Evolutionary conservation across 2,888 invertebrate genomes (phyloP), one percentile per base, ranked within the genome.

Genomic region (Conistra vaccinii): DNA sequence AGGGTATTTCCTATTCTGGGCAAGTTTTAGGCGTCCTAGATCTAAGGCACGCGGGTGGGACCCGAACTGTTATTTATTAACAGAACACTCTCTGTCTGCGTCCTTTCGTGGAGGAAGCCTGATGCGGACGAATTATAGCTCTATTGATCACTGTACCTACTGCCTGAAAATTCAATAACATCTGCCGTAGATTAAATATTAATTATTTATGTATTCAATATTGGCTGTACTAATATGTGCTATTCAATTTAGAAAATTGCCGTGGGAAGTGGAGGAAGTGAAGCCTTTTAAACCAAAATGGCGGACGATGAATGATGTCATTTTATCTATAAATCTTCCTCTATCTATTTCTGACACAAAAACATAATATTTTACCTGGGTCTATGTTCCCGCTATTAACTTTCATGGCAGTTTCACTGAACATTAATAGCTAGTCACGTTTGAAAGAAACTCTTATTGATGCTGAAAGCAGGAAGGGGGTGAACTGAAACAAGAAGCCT

Each of bases 61-160:
- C 83, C 81, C 60, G 78, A 85, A 86, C 83, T 84, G 83, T 83
- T 84, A 88, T 86, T 84, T 86, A 87, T 88, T 77, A 80, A 76
- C 48, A 55, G 57, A 73, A 69, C 71, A 63, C 70, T 69, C 69
- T 76, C 73, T 58, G 71, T 57, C 75, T 67, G 66, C 20, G 32
- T 23, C 10, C 57, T 9, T 76, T 57, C 66, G 32, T 51, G 14
- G 26, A 66, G 68, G 57, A 75, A 75, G 45, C 62, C n/a, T 42
- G 63, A 39, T 26, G 66, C 66, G 51, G 29, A n/a, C 35, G 68
- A 61, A 45, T 51, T 69, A 69, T 60, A 65, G 20, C 69, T 51
- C 62, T 58, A 77, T 86, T 55, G 81, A 79, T 82, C 65, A 63
- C 35, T 51, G 58, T 45, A 53, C 45, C 67, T 35, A 51, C 39